These are phyloP conservation scores for Triplophysa yarkandensis DNA, from an alignment of 2,797 vertebrate species.

Conservation along the genomic window DNA sequence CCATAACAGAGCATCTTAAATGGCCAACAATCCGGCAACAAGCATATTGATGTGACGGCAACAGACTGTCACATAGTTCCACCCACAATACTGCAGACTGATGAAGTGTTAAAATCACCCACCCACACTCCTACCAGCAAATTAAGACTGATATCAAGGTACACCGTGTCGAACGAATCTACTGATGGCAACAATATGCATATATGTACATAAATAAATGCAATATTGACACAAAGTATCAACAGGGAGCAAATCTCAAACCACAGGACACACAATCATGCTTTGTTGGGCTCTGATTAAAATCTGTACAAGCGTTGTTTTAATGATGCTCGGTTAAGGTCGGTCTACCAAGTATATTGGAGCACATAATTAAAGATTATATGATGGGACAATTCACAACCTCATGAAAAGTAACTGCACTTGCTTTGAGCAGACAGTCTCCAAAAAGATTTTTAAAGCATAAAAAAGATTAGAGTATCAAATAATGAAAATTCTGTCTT, in stretches of 20 bases:
- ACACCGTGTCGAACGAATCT: background rate
- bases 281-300: background rate
- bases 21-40: constrained; percentile 31
- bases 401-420: background rate
- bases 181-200: constrained; percentile 11
- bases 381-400: background rate
- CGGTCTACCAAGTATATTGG: background rate
- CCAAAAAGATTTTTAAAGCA: no score
- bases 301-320: background rate
- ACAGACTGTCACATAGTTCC: constrained; percentile 33
- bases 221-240: background rate
- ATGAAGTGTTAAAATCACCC: constrained; percentile 31
- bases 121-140: constrained; percentile 7
- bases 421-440: background rate
- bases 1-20: constrained; percentile 21
- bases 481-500: no score
- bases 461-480: no score
- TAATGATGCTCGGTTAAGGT: background rate
- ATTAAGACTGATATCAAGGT: constrained; percentile 40
- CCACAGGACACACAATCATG: background rate
- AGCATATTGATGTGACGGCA: constrained; percentile 31
- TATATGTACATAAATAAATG: constrained; percentile 4
- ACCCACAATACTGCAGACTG: constrained; percentile 16
- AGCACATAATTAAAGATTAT: background rate
- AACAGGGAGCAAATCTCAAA: background rate